Conservation (phyloP, 1,140 invertebrate genomes). For the Megathymus violae region DNA sequence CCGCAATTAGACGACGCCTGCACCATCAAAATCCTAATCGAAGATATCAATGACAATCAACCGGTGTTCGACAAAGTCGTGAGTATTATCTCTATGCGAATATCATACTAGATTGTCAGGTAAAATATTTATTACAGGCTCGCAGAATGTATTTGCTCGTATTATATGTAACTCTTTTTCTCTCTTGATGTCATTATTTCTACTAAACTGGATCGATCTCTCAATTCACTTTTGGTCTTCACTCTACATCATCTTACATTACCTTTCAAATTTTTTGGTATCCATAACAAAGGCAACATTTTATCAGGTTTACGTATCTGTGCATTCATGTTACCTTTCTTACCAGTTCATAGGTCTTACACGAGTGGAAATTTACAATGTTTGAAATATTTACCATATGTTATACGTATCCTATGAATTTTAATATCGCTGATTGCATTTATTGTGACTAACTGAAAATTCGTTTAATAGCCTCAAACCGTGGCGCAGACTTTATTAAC, state of each 20-base stretch:
- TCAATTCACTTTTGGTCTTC: background rate
- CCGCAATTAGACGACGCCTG: slow-evolving; percentile 94
- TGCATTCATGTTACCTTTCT: slow-evolving; percentile 17
- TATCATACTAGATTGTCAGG: background rate
- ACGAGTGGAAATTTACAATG: slow-evolving; percentile 23
- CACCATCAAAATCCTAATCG: slow-evolving; percentile 93
- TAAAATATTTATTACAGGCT: slow-evolving; percentile 1
- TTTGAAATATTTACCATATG: slow-evolving; percentile 32
- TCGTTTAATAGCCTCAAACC: slow-evolving; percentile 72
- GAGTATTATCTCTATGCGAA: slow-evolving; percentile 50
- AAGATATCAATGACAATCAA: slow-evolving; percentile 94
- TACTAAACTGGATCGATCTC: too few relatives aligned
- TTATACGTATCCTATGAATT: slow-evolving; percentile 14
- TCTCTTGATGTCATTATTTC: background rate
- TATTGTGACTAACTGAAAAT: slow-evolving; percentile 66
- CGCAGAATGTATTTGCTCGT: background rate
- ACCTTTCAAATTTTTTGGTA: background rate
- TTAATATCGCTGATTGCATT: slow-evolving; percentile 36
- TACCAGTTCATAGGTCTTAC: slow-evolving; percentile 34
- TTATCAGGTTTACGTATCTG: slow-evolving; percentile 8
- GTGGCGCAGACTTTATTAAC: slow-evolving; percentile 77
- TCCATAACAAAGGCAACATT: background rate
- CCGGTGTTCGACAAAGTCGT: slow-evolving; percentile 93
- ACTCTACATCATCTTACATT: background rate
- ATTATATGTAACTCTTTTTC: background rate